These are phyloP conservation scores for Pheosia gnoma DNA, from an alignment of 2,888 invertebrate species.

Conservation along the genomic window DNA sequence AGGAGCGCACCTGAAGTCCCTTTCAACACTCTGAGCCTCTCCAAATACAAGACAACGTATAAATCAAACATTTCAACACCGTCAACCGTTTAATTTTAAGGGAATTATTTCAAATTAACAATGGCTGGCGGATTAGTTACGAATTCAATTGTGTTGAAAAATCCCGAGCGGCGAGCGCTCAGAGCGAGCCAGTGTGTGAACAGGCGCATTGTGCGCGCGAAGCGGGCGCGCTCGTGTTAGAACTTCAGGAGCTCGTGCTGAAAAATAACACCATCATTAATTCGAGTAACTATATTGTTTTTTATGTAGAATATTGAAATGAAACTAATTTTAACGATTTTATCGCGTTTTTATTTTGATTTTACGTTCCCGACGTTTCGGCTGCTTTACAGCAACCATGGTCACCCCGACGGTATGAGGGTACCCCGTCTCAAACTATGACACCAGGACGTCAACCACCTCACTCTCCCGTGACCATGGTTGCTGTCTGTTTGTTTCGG, in stretches of 20 bases:
- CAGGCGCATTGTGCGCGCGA: conserved; percentile 41
- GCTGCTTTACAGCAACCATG: no score
- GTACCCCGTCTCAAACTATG: no score
- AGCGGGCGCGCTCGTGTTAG: conserved; percentile 22
- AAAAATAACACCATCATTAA: background rate
- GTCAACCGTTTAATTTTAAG: conserved; percentile 40
- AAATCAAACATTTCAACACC: conserved; percentile 18
- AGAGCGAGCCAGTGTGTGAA: conserved; percentile 41
- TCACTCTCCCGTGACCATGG: no score
- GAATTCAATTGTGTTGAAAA: conserved; percentile 77
- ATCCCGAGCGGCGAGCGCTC: conserved; percentile 45
- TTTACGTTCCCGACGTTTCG: no score
- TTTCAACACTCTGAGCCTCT: conserved; percentile 23
- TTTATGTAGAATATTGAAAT: no score
- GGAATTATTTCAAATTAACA: conserved; percentile 65
- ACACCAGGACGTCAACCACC: no score
- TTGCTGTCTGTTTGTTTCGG: no score
- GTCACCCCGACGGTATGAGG: no score
- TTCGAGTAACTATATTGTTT: no score
- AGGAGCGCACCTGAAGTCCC: conserved; percentile 19
- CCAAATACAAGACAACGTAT: background rate
- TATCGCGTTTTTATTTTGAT: no score
- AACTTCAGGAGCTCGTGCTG: conserved; percentile 16
- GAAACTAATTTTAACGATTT: no score
- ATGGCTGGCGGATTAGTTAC: conserved; percentile 66